Conservation (phyloP, 2,888 invertebrate species). For the Mesoligia furuncula region DNA sequence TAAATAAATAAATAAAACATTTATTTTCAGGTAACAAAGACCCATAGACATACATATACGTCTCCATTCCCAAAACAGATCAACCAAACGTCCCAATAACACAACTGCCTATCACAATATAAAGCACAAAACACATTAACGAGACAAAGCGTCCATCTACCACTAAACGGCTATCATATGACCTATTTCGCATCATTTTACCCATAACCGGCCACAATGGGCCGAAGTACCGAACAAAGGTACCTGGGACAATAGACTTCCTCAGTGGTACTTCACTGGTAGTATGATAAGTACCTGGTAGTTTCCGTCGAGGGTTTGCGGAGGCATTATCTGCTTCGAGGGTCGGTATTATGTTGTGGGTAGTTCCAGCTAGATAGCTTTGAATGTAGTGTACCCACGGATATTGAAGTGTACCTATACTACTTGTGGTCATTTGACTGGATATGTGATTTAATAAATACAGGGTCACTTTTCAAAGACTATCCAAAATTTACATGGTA, state of each 20-base stretch:
- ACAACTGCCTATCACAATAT: conserved; percentile 7
- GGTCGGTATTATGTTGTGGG: conserved; percentile 29
- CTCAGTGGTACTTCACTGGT: conserved; percentile 22
- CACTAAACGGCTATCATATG: conserved; percentile 44
- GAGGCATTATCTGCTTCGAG: conserved; percentile 34
- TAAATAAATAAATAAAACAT: no score
- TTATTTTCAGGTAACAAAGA: no score
- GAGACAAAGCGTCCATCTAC: conserved; percentile 40
- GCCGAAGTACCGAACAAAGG: conserved; percentile 29
- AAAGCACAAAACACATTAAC: conserved; percentile 33
- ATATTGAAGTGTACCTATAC: neutral
- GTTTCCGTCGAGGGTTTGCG: conserved; percentile 48
- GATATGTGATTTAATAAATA: neutral
- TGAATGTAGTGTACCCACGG: neutral
- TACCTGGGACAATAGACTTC: conserved; percentile 54
- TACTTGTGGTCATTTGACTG: neutral
- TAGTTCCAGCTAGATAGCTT: conserved; percentile 15
- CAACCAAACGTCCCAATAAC: conserved; percentile 3
- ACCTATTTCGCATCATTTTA: conserved; percentile 50
- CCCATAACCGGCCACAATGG: conserved; percentile 39
- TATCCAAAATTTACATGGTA: no score
- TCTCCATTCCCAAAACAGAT: conserved; percentile 10
- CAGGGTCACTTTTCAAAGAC: no score
- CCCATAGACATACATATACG: no score
- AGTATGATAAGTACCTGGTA: conserved; percentile 30